These are phyloP conservation scores for Helobdella robusta DNA, from an alignment of 2,888 invertebrate genomes.

Conservation along the genomic window DNA sequence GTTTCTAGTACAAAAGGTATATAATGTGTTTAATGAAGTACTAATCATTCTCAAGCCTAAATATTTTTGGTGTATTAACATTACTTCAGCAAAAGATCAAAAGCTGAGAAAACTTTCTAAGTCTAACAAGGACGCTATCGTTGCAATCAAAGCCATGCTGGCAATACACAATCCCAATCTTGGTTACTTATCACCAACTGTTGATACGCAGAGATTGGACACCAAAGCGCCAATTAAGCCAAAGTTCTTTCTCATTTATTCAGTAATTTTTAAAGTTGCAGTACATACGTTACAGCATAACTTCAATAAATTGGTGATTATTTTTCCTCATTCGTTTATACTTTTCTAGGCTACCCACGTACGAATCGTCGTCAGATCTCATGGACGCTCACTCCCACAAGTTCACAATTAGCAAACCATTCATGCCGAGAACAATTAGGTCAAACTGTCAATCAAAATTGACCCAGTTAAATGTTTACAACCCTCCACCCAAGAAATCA, in stretches of 20 bases:
- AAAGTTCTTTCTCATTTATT: conserved; percentile 6
- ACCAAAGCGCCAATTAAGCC: not conserved
- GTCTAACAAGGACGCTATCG: conserved; percentile 3
- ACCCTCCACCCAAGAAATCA: conserved; percentile 4
- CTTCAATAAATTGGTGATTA: not conserved
- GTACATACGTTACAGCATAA: no score
- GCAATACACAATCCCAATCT: conserved; percentile 14
- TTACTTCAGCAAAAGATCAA: conserved; percentile 8
- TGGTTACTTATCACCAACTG: conserved; percentile 19
- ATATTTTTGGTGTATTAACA: not conserved
- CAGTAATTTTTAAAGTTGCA: no score
- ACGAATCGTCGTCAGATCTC: not conserved
- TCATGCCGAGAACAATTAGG: not conserved
- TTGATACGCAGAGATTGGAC: conserved; percentile 5
- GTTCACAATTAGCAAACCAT: conserved; percentile 7
- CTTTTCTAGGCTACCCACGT: not conserved
- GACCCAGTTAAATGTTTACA: not conserved
- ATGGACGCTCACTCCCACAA: conserved; percentile 10
- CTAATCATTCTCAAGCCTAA: not conserved
- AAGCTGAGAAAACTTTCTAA: conserved; percentile 4
- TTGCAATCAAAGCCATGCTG: conserved; percentile 13
- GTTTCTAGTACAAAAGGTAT: conserved; percentile 16
- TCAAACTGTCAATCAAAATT: not conserved
- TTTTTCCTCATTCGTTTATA: not conserved
- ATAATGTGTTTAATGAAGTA: not conserved